Evolutionary conservation across 2,113 vertebrate species (phyloP), one percentile per base, ranked within the genome.

Genomic region (Paratilapia polleni): DNA sequence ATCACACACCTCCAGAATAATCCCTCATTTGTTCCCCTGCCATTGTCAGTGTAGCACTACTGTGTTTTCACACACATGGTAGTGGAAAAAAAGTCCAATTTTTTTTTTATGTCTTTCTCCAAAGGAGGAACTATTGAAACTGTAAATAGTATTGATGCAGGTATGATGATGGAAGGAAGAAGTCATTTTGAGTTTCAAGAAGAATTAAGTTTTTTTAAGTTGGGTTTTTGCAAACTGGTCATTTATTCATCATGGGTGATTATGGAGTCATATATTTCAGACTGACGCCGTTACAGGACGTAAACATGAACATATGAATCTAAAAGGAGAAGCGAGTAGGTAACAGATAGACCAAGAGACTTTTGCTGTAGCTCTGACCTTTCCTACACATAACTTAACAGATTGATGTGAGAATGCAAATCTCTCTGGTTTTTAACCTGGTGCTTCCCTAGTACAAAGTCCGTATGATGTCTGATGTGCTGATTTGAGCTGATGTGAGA

Each of bases 1-100:
- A 91, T 92, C 93, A 93, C 93, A 93, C 93, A 92, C 88, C 91
- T 94, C 81, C 84, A 86, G 91, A 93, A 94, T 95, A 95, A 96
- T 95, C 93, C 92, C 92, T 91, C 86, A 91, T 95, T 96, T 95
- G 92, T 95, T 93, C 92, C 91, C 76, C 73, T 82, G 90, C 90
- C 89, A 95, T 95, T 95, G 91, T 94, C 89, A 82, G 78, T 87
- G 83, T 62, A 91, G 84, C 83, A 89, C 84, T 79, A 80, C 85
- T 11, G 80, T 91, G 90, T 93, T 94, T 94, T 94, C 89, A 89
- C 92, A 92, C 92, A 91, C 78, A 58, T 66, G 77, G 58, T 83
- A 57, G 87, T 86, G 88, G 89, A 93, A 92, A 89, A 94, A 90
- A 94, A 91, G 90, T 94, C 90, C 85, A 93, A 92, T 95, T 94